Evolutionary conservation across 2,888 invertebrate species (phyloP).

Genomic region (Drosophila dives): DNA sequence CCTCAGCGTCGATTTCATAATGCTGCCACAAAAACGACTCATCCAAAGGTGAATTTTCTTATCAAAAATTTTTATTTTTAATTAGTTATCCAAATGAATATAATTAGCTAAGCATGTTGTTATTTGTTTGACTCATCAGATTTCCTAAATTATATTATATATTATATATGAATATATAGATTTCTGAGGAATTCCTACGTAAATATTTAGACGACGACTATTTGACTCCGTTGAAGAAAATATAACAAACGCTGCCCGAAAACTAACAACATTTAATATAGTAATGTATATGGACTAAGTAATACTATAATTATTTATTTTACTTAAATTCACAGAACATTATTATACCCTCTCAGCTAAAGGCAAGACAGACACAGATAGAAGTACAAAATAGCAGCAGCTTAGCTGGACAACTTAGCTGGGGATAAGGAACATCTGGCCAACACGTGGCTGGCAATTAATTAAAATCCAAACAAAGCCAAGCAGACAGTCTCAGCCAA

Average conservation of each 20-base stretch:
- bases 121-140: too few species aligned
- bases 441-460: constrained; percentile 69
- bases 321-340: neutral
- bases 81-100: neutral
- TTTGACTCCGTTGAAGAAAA: neutral
- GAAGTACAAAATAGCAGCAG: constrained; percentile 41
- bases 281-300: neutral
- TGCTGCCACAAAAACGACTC: too few species aligned
- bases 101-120: too few species aligned
- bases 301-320: neutral
- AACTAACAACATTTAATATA: neutral
- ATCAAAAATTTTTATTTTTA: neutral
- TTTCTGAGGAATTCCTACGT: too few species aligned
- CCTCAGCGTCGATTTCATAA: too few species aligned
- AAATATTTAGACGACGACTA: neutral
- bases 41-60: too few species aligned
- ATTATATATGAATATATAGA: too few species aligned
- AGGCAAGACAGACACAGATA: constrained; percentile 3
- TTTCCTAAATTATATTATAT: too few species aligned
- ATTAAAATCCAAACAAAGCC: constrained; percentile 77
- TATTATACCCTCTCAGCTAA: neutral
- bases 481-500: constrained; percentile 12
- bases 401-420: constrained; percentile 47
- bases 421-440: constrained; percentile 36
- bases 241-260: neutral